These are phyloP conservation scores for Dendrocincla fuliginosa DNA, from an alignment of 2,797 vertebrate species.

Conservation along the genomic window DNA sequence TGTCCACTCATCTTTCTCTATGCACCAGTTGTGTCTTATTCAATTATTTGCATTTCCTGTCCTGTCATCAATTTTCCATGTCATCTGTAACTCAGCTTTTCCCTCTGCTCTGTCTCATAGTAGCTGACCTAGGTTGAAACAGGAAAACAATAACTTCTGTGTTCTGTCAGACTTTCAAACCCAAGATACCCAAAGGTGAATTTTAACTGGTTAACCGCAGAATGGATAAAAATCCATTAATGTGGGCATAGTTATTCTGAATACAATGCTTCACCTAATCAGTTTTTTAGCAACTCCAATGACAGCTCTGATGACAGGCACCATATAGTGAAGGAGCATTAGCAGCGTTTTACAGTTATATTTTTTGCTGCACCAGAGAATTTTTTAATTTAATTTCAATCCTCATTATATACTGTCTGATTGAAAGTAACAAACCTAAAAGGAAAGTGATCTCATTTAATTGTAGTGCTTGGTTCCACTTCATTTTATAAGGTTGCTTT, in stretches of 20 bases:
- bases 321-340: not conserved
- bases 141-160: not conserved
- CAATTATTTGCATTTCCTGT: not conserved
- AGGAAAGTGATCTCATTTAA: not conserved
- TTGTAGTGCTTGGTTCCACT: not conserved
- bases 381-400: constrained; percentile 36
- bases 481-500: constrained; percentile 34
- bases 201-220: not conserved
- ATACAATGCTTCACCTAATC: not conserved
- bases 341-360: constrained; percentile 3
- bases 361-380: not conserved
- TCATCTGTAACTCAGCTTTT: not conserved
- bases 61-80: not conserved
- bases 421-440: constrained; percentile 37
- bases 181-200: not conserved
- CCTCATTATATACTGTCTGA: constrained; percentile 7
- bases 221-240: not conserved
- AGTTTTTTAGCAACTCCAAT: not conserved
- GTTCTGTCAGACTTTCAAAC: not conserved
- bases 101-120: not conserved
- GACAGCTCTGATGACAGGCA: not conserved
- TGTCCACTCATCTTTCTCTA: not conserved
- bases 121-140: not conserved
- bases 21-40: not conserved
- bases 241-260: not conserved